Percentiles rank a stretch among this genome's conserved stretches.
phyloP scores from a whole-genome alignment of 2,113 vertebrate species.

The Anolis carolinensis region DNA sequence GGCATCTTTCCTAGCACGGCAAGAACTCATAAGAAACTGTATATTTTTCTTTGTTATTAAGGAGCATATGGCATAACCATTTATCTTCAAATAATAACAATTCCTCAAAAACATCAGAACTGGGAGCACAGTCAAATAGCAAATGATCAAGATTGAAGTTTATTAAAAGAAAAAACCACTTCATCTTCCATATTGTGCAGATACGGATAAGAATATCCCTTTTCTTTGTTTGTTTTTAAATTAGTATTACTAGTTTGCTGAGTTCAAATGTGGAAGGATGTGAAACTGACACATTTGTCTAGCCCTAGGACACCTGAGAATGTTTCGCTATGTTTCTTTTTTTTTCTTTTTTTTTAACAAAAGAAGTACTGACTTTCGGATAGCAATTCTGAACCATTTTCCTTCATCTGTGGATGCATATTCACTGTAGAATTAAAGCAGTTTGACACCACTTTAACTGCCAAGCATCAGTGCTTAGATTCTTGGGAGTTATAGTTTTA shows the following conservation, averaged over 20 bases:
- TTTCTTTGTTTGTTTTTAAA: neutral
- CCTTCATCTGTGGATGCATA: neutral
- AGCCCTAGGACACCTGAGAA: neutral
- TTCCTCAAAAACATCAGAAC: neutral
- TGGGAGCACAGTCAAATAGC: neutral
- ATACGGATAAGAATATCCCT: neutral
- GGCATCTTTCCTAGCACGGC: slow-evolving; percentile 57
- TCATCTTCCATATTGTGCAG: neutral
- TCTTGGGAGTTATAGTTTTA: no score
- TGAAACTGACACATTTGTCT: neutral
- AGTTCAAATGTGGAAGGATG: neutral
- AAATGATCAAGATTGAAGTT: neutral
- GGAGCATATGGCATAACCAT: neutral
- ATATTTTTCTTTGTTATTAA: slow-evolving; percentile 50
- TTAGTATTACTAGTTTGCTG: neutral
- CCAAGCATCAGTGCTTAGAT: no score
- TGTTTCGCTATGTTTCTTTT: neutral
- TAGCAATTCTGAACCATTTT: neutral
- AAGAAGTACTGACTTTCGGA: neutral
- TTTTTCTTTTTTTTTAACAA: no score
- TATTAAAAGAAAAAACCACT: neutral
- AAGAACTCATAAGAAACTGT: slow-evolving; percentile 48
- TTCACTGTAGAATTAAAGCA: no score
- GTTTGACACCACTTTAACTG: no score
- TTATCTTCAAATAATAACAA: neutral